Conservation (phyloP, 2,797 vertebrate genomes). For the Falco rusticolus region DNA sequence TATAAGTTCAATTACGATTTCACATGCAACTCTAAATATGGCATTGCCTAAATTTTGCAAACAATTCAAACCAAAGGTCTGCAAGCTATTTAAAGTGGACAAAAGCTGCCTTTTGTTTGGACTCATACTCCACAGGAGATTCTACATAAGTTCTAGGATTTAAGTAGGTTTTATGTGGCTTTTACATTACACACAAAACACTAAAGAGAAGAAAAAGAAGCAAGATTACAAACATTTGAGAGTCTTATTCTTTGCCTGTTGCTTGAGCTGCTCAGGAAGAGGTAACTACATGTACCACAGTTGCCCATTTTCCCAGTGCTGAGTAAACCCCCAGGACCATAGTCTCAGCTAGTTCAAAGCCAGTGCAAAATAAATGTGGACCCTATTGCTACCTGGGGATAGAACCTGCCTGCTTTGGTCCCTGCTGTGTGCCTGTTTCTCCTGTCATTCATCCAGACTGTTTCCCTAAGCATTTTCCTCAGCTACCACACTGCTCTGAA, state of each 20-base stretch:
- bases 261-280: not conserved
- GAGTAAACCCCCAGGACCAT: accelerated
- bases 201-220: not conserved
- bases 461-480: not conserved
- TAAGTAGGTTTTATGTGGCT: not conserved
- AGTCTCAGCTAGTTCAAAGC: not conserved
- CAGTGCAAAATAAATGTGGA: not conserved
- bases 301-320: not conserved
- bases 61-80: not conserved
- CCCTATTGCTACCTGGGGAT: not conserved
- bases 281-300: not conserved
- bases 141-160: not conserved
- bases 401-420: not conserved
- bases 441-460: not conserved
- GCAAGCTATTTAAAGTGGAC: not conserved
- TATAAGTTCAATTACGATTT: not conserved
- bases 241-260: not conserved
- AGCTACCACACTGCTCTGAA: not conserved
- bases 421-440: not conserved
- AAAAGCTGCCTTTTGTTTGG: not conserved
- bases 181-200: not conserved
- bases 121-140: not conserved
- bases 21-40: conserved; percentile 2
- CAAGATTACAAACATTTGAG: not conserved
- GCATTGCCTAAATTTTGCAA: conserved; percentile 1